Percentiles rank a stretch among this genome's conserved stretches.
These are phyloP conservation scores for Drymonia ruficornis DNA, from an alignment of 2,888 invertebrate genomes.

Conservation along the genomic window DNA sequence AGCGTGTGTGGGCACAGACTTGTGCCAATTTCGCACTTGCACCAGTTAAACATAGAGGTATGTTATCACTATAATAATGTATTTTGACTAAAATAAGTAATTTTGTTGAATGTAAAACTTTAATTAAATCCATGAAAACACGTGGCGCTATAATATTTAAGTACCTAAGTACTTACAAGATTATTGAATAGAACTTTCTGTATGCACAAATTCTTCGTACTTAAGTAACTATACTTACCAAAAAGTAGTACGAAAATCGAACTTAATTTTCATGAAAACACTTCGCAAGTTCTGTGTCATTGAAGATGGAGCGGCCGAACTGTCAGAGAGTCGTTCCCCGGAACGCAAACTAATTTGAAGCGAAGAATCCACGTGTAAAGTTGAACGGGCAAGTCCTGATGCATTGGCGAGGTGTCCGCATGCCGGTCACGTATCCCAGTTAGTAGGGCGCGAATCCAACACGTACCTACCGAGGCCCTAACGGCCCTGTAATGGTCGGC, in stretches of 20 bases:
- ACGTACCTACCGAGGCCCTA: constrained; percentile 71
- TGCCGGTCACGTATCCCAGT: constrained; percentile 71
- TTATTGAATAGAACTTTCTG: too few relatives aligned
- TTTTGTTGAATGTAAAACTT: too few relatives aligned
- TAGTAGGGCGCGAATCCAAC: constrained; percentile 77
- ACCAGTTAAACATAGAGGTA: too few relatives aligned
- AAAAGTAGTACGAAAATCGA: constrained; percentile 2
- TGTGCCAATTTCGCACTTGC: too few relatives aligned
- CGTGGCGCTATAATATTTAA: too few relatives aligned
- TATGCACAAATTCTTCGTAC: too few relatives aligned
- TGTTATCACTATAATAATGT: too few relatives aligned
- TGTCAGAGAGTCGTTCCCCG: constrained; percentile 22
- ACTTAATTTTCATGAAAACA: constrained; percentile 13
- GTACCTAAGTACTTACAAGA: too few relatives aligned
- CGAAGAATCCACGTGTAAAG: constrained; percentile 39
- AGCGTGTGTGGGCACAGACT: too few relatives aligned
- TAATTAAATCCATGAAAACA: too few relatives aligned
- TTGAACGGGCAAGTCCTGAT: constrained; percentile 45
- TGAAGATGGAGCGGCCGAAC: constrained; percentile 22
- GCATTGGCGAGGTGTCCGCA: constrained; percentile 48
- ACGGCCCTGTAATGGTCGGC: constrained; percentile 73
- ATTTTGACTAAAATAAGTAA: too few relatives aligned
- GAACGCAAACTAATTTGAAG: constrained; percentile 34
- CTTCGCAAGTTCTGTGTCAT: constrained; percentile 8
- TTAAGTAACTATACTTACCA: too few relatives aligned